These are phyloP conservation scores for Drosophila triauraria DNA, from an alignment of 1,140 invertebrate genomes.

Conservation along the genomic window DNA sequence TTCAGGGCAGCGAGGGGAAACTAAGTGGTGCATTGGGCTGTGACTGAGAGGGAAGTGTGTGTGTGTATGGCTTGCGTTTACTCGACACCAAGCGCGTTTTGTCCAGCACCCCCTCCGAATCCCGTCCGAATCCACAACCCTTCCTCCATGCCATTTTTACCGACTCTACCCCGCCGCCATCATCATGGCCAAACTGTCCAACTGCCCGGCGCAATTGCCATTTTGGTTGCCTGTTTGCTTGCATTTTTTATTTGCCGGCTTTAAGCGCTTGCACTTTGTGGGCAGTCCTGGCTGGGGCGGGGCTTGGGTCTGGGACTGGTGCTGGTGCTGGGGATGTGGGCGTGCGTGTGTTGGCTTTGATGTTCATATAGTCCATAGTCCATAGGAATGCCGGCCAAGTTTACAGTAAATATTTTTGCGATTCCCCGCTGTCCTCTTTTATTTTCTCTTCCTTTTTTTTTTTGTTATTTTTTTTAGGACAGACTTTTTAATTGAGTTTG, in stretches of 20 bases:
- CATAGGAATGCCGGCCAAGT: conserved; percentile 52
- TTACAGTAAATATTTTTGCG: conserved; percentile 83
- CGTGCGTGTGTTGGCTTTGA: background rate
- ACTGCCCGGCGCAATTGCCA: conserved; percentile 78
- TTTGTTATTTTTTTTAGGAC: conserved; percentile 43
- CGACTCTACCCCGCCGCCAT: background rate
- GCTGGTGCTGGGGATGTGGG: background rate
- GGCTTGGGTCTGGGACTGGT: too few relatives aligned
- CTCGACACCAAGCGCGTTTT: conserved; percentile 74
- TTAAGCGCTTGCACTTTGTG: conserved; percentile 77
- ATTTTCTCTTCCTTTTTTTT: background rate
- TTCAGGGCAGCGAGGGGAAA: conserved; percentile 55
- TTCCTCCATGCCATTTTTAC: conserved; percentile 9
- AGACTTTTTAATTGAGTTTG: conserved; percentile 83
- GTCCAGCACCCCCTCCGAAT: conserved; percentile 7
- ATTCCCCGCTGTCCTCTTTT: conserved; percentile 52
- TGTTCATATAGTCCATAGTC: too few relatives aligned
- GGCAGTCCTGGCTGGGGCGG: conserved; percentile 2
- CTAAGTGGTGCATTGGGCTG: conserved; percentile 34
- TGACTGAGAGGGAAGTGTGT: background rate
- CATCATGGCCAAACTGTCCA: conserved; percentile 47
- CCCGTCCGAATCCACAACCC: background rate
- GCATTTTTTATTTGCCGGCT: conserved; percentile 82
- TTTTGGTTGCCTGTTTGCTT: conserved; percentile 79
- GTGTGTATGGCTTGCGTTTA: conserved; percentile 56